Evolutionary conservation across 37 sponge, comb jelly and placozoan genomes (phyloP), one percentile per base, ranked within the genome.

Genomic region (Diacarnus erythraeanus): DNA sequence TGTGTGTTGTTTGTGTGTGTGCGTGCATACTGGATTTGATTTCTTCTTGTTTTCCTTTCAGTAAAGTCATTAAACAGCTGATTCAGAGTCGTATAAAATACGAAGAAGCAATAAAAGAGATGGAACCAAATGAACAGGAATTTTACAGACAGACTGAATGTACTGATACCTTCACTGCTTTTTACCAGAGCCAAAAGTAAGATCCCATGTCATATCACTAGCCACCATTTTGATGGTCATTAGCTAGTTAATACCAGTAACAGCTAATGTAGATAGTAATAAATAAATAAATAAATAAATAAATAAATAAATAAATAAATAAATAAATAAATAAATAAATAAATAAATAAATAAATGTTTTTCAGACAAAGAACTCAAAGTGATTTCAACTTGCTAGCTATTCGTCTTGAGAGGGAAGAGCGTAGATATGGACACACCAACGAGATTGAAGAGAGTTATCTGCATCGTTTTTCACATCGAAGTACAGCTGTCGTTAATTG

Each of bases 161-260:
- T 38, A 87, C 88, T 15, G 88, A 87, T 57, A 87, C 81, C 82
- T 87, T 87, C 64, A 72, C 77, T n/a, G 70, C 69, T 25, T 87
- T 87, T 77, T 84, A 70, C 43, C 84, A 84, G 40, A 42, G 60
- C 33, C 58, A 73, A 38, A 82, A 47, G 82, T 82, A 40, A 69
- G 77, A n/a, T n/a, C n/a, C n/a, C n/a, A n/a, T n/a, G n/a, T n/a
- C n/a, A n/a, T n/a, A n/a, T n/a, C n/a, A n/a, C n/a, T n/a, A n/a
- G n/a, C n/a, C n/a, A n/a, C n/a, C n/a, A n/a, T n/a, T n/a, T n/a
- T n/a, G n/a, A n/a, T n/a, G n/a, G n/a, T n/a, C n/a, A n/a, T n/a
- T n/a, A n/a, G n/a, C n/a, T n/a, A n/a, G n/a, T n/a, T n/a, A n/a
- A n/a, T n/a, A n/a, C n/a, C 2, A 59, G 18, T n/a, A 59, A 27